Evolutionary conservation across 2,888 invertebrate genomes (phyloP).

Genomic region (Thymelicus lineola): DNA sequence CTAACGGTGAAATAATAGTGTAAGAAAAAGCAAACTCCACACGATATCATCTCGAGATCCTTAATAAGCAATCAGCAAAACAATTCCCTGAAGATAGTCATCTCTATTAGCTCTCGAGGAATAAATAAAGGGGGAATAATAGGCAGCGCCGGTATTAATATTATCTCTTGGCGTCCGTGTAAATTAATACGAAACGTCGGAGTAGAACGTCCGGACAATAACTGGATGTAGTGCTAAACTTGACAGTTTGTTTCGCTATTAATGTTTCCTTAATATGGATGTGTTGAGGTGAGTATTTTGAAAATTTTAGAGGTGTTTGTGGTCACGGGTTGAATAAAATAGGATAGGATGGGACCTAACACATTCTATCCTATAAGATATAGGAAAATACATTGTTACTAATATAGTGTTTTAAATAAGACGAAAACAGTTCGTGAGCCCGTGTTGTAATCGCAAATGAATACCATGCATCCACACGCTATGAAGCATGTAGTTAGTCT

Average conservation of each 20-base stretch:
- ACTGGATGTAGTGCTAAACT: constrained; percentile 61
- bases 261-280: constrained; percentile 51
- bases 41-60: constrained; percentile 39
- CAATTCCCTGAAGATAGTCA: constrained; percentile 63
- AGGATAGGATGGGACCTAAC: too few relatives aligned
- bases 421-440: too few relatives aligned
- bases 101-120: constrained; percentile 58
- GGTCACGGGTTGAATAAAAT: too few relatives aligned
- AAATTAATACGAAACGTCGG: constrained; percentile 67
- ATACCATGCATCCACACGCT: too few relatives aligned
- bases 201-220: constrained; percentile 61
- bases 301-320: background rate
- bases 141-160: constrained; percentile 55
- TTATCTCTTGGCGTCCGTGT: constrained; percentile 58
- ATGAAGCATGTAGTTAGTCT: too few relatives aligned
- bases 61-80: constrained; percentile 72
- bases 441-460: too few relatives aligned
- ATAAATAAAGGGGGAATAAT: constrained; percentile 59
- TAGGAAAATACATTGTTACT: too few relatives aligned
- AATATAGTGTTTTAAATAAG: too few relatives aligned
- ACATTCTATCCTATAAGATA: too few relatives aligned
- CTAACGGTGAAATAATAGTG: constrained; percentile 10
- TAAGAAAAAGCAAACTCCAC: background rate
- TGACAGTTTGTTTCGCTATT: constrained; percentile 51
- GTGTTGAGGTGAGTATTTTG: background rate